Conservation (phyloP, 2,888 invertebrate genomes). For the Beris morrisii region DNA sequence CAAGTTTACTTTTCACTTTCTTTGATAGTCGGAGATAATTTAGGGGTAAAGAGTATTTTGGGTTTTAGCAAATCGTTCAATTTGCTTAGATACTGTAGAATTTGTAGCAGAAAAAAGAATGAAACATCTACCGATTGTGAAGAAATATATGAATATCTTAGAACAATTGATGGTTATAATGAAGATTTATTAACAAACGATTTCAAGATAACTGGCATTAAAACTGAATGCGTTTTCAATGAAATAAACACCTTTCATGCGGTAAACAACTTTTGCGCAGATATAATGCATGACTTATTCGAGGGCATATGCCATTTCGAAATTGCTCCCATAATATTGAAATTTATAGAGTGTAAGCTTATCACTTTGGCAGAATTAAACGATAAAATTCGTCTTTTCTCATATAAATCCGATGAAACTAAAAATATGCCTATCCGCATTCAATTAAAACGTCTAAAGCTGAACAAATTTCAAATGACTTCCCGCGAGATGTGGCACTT, state of each 20-base stretch:
- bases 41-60: conserved; percentile 3
- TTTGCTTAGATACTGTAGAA: not conserved
- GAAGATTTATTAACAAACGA: not conserved
- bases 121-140: not conserved
- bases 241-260: conserved; percentile 13
- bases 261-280: conserved; percentile 18
- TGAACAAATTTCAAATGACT: conserved; percentile 36
- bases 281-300: conserved; percentile 33
- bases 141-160: not conserved
- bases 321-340: not conserved
- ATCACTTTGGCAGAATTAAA: conserved; percentile 35
- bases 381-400: conserved; percentile 35
- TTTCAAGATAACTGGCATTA: conserved; percentile 4
- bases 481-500: conserved; percentile 33
- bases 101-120: not conserved
- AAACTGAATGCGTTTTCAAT: conserved; percentile 17
- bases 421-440: conserved; percentile 36
- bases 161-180: not conserved
- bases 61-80: conserved; percentile 6
- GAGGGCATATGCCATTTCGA: conserved; percentile 22
- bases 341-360: not conserved
- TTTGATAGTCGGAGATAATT: conserved; percentile 9
- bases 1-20: not conserved
- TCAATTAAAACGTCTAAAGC: conserved; percentile 26
- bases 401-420: conserved; percentile 34